Percentiles rank a stretch among this genome's conserved stretches.
These are phyloP conservation scores for Pampus argenteus DNA, from an alignment of 2,797 vertebrate genomes.

Conservation along the genomic window DNA sequence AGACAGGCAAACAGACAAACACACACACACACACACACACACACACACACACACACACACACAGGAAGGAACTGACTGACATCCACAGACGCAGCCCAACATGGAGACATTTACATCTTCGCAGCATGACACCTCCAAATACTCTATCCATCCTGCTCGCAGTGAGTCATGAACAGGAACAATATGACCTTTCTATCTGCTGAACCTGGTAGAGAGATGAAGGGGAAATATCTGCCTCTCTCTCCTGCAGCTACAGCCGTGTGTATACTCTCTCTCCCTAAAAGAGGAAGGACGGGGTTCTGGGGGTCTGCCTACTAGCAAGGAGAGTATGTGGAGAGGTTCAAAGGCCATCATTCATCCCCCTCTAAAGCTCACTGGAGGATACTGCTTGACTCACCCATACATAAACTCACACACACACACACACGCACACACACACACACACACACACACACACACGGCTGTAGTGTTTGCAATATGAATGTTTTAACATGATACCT, in stretches of 20 bases:
- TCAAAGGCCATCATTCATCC: slow-evolving; percentile 59
- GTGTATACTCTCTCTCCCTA: neutral
- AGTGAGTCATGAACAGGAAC: slow-evolving; percentile 50
- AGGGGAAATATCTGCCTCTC: slow-evolving; percentile 8
- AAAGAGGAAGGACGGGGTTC: slow-evolving; percentile 50
- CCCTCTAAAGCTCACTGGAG: slow-evolving; percentile 56
- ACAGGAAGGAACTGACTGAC: neutral
- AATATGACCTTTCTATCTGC: slow-evolving; percentile 53
- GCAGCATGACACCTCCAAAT: neutral
- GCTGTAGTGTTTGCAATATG: neutral
- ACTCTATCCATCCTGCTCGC: slow-evolving; percentile 45
- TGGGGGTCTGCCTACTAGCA: slow-evolving; percentile 43
- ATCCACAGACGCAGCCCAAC: neutral
- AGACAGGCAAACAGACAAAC: neutral
- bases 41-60: neutral
- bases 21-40: slow-evolving; percentile 5
- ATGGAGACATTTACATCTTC: slow-evolving; percentile 3
- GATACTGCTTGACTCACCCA: slow-evolving; percentile 30
- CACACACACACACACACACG: slow-evolving; percentile 11
- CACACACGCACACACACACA: slow-evolving; percentile 29
- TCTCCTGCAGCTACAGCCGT: slow-evolving; percentile 2
- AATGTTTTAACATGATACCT: neutral
- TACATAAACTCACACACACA: slow-evolving; percentile 25
- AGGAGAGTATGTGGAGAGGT: slow-evolving; percentile 33
- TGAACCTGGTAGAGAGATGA: slow-evolving; percentile 39